Conservation (phyloP, 2,113 vertebrate species). For the Sakesphorus luctuosus region DNA sequence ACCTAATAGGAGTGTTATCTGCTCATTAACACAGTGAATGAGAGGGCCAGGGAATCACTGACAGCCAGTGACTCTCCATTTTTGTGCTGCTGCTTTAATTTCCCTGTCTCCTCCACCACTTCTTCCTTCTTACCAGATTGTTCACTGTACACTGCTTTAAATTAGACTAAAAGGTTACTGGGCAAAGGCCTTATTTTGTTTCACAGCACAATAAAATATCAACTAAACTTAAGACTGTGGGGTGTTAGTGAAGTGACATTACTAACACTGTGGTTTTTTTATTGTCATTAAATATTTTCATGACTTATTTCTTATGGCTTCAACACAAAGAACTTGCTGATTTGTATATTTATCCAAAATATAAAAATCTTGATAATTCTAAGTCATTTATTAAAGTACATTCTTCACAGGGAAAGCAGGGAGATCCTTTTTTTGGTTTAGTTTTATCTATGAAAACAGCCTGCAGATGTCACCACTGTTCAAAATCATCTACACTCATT, state of each 20-base stretch:
- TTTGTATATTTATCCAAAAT: background rate
- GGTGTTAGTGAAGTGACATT: background rate
- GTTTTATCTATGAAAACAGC: background rate
- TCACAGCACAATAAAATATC: background rate
- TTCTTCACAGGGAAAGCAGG: background rate
- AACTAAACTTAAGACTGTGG: background rate
- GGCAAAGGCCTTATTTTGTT: background rate
- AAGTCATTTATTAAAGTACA: background rate
- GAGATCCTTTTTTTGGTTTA: background rate
- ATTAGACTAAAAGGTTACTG: background rate
- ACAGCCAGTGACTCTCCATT: background rate
- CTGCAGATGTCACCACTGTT: constrained; percentile 16
- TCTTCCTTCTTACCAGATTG: background rate
- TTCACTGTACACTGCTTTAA: background rate
- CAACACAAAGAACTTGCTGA: background rate
- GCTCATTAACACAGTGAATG: background rate
- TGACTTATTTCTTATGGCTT: background rate
- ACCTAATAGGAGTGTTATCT: background rate
- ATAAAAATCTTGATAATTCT: background rate
- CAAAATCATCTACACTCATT: background rate
- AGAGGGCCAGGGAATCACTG: background rate
- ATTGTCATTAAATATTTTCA: background rate
- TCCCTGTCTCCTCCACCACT: background rate
- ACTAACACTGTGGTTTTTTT: background rate
- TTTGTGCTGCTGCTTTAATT: background rate